Percentiles rank a stretch among this genome's conserved stretches.
Evolutionary conservation across 2,888 invertebrate species (phyloP).

Genomic region (Melolontha melolontha): DNA sequence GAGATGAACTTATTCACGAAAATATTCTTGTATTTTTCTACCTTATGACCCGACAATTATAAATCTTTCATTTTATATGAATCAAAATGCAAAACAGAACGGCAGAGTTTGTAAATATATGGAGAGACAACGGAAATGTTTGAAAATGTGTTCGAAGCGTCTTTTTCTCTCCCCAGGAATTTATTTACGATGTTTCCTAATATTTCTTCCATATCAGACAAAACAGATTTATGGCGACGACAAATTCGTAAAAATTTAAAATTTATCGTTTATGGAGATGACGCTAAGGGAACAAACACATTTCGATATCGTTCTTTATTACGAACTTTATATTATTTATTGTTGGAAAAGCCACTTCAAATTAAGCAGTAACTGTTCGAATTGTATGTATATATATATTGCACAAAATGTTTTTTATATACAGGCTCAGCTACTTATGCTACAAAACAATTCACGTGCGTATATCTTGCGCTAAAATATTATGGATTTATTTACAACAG

Average conservation of each 20-base stretch:
- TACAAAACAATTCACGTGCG: too few species aligned
- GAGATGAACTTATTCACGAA: not conserved
- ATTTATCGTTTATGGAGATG: conserved; percentile 16
- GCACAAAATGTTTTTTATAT: too few species aligned
- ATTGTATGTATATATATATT: too few species aligned
- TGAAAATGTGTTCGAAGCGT: conserved; percentile 2
- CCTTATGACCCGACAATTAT: not conserved
- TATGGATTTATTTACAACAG: too few species aligned
- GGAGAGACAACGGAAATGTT: conserved; percentile 8
- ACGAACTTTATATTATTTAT: not conserved
- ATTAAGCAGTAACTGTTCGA: too few species aligned
- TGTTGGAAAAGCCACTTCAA: not conserved
- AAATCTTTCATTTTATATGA: not conserved
- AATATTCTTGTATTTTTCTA: not conserved
- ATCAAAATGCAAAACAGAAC: not conserved
- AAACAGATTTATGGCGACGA: conserved; percentile 22
- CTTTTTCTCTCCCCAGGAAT: conserved; percentile 1
- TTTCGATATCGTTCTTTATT: conserved; percentile 1
- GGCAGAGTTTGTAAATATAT: conserved; percentile 12
- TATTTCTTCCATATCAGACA: conserved; percentile 23
- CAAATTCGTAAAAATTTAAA: conserved; percentile 31
- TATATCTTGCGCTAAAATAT: too few species aligned
- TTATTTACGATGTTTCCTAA: conserved; percentile 30
- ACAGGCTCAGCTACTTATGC: too few species aligned
- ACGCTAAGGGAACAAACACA: not conserved